These are phyloP conservation scores for Jaculus jaculus DNA, from an alignment of 2,113 vertebrate genomes.

Conservation along the genomic window DNA sequence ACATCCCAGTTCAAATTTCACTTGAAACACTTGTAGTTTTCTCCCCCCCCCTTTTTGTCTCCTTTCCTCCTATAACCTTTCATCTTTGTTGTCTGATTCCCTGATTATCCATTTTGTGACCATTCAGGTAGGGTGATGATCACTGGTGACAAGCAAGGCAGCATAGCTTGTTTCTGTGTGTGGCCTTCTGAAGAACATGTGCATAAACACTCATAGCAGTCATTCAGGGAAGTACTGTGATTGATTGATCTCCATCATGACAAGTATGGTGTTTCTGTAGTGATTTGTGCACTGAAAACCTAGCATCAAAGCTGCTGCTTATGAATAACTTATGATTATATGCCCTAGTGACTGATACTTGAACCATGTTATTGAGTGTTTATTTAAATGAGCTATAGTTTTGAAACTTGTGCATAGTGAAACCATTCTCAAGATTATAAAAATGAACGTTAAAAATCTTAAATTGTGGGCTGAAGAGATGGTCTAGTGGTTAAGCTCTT, in stretches of 20 bases:
- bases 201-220: not conserved
- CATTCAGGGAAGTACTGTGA: not conserved
- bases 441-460: not conserved
- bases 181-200: not conserved
- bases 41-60: not conserved
- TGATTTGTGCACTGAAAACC: not conserved
- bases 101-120: constrained; percentile 12
- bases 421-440: not conserved
- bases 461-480: too few relatives aligned
- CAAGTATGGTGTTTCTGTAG: not conserved
- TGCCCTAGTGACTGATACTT: not conserved
- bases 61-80: not conserved
- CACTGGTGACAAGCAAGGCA: not conserved
- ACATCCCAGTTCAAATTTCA: not conserved
- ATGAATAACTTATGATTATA: not conserved
- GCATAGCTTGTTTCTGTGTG: not conserved
- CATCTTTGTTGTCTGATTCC: not conserved
- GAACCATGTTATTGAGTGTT: not conserved
- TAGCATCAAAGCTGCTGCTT: not conserved
- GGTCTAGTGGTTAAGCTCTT: too few relatives aligned
- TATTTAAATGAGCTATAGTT: not conserved
- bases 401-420: not conserved
- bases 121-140: not conserved
- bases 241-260: not conserved
- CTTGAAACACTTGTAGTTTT: not conserved